Evolutionary conservation across 2,113 vertebrate species (phyloP), one percentile per base, ranked within the genome.

Genomic region (Malurus elegans): DNA sequence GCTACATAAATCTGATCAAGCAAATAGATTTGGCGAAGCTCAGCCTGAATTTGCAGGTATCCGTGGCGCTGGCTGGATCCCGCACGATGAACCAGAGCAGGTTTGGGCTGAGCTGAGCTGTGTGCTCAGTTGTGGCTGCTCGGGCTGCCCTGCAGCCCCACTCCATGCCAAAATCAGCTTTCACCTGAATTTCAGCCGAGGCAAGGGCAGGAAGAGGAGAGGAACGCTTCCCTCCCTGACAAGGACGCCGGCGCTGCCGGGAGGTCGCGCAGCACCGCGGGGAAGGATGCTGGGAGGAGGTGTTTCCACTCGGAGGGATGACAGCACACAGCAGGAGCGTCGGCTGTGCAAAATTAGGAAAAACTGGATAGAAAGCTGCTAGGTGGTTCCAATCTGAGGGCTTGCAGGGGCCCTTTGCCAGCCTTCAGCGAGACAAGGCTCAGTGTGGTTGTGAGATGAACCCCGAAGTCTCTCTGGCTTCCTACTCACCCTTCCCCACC

Each of bases 1-100:
- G 95, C 93, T 91, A 89, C 95, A 92, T 93, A 92, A 97, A 93
- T 97, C 91, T 89, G 91, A 92, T 95, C 57, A 57, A 72, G 87
- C 78, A 80, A 91, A 92, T 65, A 89, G 94, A 72, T 91, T 85
- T 60, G 91, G 93, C 7, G 61, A 87, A 45, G 65, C 83, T 89
- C 93, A 57, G 91, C 42, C 86, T 6, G 4, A 64, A 48, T 75
- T 74, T 31, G 8, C 18, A 2, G 89, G 7, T 89, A 16, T 18
- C 15, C 15, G 1, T 3, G 25, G 90, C 7, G 5, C 78, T 79
- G 1, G 0, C 56, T 47, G 72, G 71, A 36, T 76, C 74, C 79
- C 3, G 0, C 20, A 0, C 7, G 6, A 26, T 5, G 12, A 66
- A 16, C 17, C 24, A 0, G 38, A 5, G 47, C 0, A 18, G 38